Evolutionary conservation across 2,113 vertebrate genomes (phyloP).

Genomic region (Cairina moschata): DNA sequence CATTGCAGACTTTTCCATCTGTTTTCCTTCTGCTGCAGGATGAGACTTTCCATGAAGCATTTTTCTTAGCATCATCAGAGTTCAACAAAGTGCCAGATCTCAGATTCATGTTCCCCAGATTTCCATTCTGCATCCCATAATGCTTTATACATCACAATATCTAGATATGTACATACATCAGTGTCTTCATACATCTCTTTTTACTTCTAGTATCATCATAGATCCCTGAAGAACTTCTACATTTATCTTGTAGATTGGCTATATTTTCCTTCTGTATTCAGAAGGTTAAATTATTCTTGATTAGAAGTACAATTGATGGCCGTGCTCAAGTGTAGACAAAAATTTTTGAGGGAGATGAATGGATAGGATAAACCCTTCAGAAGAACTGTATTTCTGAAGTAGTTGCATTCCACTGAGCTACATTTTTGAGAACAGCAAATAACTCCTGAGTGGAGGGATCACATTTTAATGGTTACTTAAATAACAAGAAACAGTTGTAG

Average conservation of each 20-base stretch:
- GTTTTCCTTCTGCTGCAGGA: neutral
- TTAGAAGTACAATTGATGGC: neutral
- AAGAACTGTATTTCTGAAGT: neutral
- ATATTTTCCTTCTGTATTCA: neutral
- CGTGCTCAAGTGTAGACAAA: neutral
- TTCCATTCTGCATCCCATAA: neutral
- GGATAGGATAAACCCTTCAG: neutral
- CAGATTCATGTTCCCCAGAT: neutral
- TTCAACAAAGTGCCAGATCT: neutral
- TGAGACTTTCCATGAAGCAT: neutral
- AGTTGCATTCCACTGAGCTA: neutral
- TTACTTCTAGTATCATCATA: neutral
- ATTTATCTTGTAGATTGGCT: neutral
- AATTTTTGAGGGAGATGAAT: neutral
- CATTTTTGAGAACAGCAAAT: neutral
- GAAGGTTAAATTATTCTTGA: neutral
- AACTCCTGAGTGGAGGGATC: neutral
- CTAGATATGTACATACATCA: neutral
- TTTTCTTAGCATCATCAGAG: neutral
- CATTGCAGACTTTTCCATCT: neutral
- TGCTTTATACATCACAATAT: neutral
- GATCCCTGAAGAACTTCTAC: neutral
- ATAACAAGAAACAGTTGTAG: neutral
- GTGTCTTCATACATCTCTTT: neutral
- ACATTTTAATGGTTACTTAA: neutral